Conservation (phyloP, 2,797 vertebrate species). For the Orestias chungarensis region DNA sequence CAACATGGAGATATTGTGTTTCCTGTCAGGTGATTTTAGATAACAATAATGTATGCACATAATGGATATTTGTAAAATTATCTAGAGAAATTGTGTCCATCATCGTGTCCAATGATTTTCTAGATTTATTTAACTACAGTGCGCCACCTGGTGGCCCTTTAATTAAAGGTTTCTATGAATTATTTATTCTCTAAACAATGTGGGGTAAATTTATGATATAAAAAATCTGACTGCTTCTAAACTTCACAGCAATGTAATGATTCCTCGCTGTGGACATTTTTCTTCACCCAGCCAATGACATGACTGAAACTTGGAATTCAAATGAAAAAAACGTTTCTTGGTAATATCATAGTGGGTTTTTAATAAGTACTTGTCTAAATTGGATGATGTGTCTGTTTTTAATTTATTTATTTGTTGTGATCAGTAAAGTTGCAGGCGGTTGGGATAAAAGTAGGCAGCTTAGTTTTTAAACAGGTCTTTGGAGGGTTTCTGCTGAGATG, state of each 20-base stretch:
- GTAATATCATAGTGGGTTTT: background rate
- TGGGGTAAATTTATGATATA: background rate
- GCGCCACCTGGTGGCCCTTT: slow-evolving; percentile 62
- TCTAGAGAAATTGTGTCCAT: background rate
- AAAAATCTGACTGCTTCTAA: background rate
- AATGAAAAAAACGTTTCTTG: no score
- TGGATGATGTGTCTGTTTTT: background rate
- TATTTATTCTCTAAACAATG: background rate
- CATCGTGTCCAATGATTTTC: background rate
- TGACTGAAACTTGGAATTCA: no score
- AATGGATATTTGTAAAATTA: background rate
- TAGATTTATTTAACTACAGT: slow-evolving; percentile 5
- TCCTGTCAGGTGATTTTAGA: background rate
- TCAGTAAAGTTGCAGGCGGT: background rate
- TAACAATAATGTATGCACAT: background rate
- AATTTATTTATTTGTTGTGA: no score
- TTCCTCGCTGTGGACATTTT: background rate
- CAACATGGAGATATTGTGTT: background rate
- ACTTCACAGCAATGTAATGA: background rate
- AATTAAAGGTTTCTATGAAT: background rate
- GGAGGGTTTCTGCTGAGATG: no score
- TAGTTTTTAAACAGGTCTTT: no score
- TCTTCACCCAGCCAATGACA: background rate
- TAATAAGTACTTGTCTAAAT: background rate
- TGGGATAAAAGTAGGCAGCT: background rate